Conservation (phyloP, 2,113 vertebrate species). For the Gymnarchus niloticus region DNA sequence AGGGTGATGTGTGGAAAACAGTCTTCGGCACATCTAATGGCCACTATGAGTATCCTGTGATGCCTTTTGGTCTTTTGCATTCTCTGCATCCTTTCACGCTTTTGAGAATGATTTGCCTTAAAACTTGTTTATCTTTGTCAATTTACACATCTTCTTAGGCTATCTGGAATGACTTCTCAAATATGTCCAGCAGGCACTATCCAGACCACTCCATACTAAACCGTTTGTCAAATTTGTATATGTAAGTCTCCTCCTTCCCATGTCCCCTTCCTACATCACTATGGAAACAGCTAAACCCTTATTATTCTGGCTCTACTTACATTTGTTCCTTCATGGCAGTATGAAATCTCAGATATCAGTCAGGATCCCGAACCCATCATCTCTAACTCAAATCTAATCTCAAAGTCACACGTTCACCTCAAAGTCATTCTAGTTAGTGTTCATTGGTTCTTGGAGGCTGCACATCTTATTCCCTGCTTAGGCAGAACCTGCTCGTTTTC, state of each 20-base stretch:
- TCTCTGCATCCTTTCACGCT: neutral
- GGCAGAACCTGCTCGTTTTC: neutral
- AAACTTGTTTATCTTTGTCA: neutral
- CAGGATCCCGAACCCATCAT: too few species aligned
- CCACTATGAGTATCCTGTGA: neutral
- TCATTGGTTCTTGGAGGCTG: neutral
- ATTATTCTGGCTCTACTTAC: neutral
- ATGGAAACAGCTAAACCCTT: neutral
- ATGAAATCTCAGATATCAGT: neutral
- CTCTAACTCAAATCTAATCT: too few species aligned
- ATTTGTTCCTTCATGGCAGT: neutral
- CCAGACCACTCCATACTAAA: neutral
- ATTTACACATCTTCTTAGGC: neutral
- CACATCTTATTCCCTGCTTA: neutral
- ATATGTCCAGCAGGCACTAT: neutral
- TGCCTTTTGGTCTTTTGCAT: neutral
- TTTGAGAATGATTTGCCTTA: neutral
- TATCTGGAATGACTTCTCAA: neutral
- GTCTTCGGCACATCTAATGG: neutral
- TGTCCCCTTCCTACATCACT: neutral
- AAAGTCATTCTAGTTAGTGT: too few species aligned
- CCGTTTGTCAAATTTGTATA: neutral
- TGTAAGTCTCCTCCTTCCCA: neutral
- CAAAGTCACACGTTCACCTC: too few species aligned
- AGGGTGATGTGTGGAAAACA: neutral